phyloP scores from a whole-genome alignment of 2,797 vertebrate species.

The Loris lydekkerianus region DNA sequence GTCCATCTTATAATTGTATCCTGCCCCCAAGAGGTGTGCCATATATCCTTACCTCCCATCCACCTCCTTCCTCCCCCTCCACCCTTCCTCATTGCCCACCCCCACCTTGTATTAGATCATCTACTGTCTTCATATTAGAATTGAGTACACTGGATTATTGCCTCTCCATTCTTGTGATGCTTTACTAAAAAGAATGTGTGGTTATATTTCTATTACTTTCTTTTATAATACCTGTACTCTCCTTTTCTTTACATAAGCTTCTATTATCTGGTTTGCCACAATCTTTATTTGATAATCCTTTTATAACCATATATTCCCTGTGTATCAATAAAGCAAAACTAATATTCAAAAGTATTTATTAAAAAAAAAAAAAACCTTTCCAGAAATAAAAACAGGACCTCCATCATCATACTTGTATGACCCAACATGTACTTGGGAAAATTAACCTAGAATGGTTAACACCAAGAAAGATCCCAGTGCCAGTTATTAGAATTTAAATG shows the following conservation, averaged over 20 bases:
- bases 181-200: too few species aligned
- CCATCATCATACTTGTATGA: neutral
- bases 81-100: too few species aligned
- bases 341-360: neutral
- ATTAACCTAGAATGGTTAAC: neutral
- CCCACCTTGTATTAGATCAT: too few species aligned
- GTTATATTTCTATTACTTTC: neutral
- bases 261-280: neutral
- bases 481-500: neutral
- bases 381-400: neutral
- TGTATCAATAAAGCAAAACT: slow-evolving; percentile 28
- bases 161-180: too few species aligned
- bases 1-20: too few species aligned
- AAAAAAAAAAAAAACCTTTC: neutral
- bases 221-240: neutral
- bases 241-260: neutral
- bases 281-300: slow-evolving; percentile 6
- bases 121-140: too few species aligned
- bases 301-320: neutral
- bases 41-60: too few species aligned
- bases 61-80: too few species aligned
- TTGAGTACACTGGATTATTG: too few species aligned
- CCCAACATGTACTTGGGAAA: neutral
- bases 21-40: too few species aligned
- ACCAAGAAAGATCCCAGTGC: neutral